Percentiles rank a stretch among this genome's conserved stretches.
Conservation (phyloP, 2,888 invertebrate genomes). For the Venustoraphidia nigricollis region DNA sequence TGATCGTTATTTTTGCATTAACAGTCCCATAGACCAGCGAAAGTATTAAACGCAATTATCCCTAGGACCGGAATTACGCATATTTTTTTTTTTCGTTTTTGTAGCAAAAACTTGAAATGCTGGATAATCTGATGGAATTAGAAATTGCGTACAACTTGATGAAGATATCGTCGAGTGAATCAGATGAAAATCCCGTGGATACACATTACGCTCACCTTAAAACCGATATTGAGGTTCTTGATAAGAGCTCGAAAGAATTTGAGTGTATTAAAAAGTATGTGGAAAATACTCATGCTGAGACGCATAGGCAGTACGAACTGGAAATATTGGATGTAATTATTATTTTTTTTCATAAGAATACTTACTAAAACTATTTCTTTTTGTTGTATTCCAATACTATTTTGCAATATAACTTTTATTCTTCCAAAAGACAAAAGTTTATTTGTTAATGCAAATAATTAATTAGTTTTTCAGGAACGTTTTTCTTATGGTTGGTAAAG, state of each 20-base stretch:
- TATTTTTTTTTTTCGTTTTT: constrained; percentile 15
- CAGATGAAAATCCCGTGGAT: constrained; percentile 50
- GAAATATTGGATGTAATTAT: constrained; percentile 41
- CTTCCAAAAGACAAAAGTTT: no score
- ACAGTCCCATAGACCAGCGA: neutral
- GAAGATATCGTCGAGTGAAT: constrained; percentile 34
- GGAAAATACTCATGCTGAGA: constrained; percentile 81
- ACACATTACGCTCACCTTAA: constrained; percentile 78
- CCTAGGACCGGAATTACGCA: neutral
- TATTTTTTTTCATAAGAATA: no score
- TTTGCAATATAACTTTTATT: no score
- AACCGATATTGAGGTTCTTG: constrained; percentile 58
- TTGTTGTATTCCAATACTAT: no score
- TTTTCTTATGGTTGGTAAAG: neutral
- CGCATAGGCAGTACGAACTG: constrained; percentile 63
- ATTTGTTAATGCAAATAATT: no score
- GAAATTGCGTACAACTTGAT: constrained; percentile 88
- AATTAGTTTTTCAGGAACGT: no score
- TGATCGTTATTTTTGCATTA: no score
- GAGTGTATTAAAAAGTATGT: constrained; percentile 60
- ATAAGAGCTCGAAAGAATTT: constrained; percentile 54
- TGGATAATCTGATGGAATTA: constrained; percentile 85
- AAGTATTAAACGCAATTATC: neutral
- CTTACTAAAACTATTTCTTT: no score
- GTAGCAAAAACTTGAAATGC: constrained; percentile 61